These are phyloP conservation scores for Philonicus albiceps DNA, from an alignment of 2,888 invertebrate genomes.

Conservation along the genomic window DNA sequence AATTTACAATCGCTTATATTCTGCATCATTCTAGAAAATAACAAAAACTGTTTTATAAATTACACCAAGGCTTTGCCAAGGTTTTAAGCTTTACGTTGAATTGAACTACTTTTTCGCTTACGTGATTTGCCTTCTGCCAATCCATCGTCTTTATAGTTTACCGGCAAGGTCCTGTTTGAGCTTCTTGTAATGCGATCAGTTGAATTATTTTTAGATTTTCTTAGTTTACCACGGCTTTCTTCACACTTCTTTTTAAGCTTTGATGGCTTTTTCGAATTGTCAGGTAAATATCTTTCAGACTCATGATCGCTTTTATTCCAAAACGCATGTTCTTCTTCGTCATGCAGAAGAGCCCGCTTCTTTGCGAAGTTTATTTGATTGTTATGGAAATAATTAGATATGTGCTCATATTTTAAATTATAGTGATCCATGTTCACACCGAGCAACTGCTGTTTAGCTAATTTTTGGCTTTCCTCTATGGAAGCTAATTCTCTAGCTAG, in stretches of 20 bases:
- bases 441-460: constrained; percentile 5
- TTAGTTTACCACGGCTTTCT: constrained; percentile 18
- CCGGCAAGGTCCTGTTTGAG: constrained; percentile 18
- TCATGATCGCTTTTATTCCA: not conserved
- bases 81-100: not conserved
- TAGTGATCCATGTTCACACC: constrained; percentile 49
- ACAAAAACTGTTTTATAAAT: not conserved
- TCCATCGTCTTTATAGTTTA: constrained; percentile 41
- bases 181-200: constrained; percentile 41
- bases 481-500: not conserved
- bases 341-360: constrained; percentile 46
- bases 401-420: constrained; percentile 49
- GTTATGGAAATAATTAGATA: constrained; percentile 49
- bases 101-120: constrained; percentile 26
- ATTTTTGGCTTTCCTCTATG: not conserved
- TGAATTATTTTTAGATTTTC: not conserved
- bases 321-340: not conserved
- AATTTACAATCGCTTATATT: not conserved
- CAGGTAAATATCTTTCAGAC: not conserved
- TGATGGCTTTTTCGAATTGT: not conserved
- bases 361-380: constrained; percentile 50
- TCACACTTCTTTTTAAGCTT: not conserved
- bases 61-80: not conserved
- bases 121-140: not conserved
- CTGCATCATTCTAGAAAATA: constrained; percentile 20